Evolutionary conservation across 2,888 invertebrate species (phyloP), one percentile per base, ranked within the genome.

Genomic region (Pachymerium ferrugineum): DNA sequence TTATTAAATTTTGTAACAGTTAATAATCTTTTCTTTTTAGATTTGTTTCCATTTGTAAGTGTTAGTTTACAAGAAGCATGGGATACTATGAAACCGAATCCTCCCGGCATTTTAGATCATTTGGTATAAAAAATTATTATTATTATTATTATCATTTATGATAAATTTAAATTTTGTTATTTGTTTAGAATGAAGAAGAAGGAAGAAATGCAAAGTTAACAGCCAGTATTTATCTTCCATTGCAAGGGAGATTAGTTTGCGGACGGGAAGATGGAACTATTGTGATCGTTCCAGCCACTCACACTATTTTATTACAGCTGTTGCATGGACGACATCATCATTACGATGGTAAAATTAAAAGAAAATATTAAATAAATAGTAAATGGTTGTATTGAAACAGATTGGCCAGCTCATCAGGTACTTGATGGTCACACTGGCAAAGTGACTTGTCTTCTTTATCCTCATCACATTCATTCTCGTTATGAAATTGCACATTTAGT

Each of bases 181-280:
- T 0, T 22, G 25, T 22, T 67, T 31, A 76, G 75, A 75, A 76
- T 72, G n/a, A 33, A 14, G 72, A 73, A 16, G 78, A 78, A 28
- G 74, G 73, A 8, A 70, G 74, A 8, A 70, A 74, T 31, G 89
- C 92, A 19, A 91, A 92, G 79, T 85, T 97, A 72, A 96, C 97
- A 0, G 91, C 97, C 0, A 96, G 96, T 75, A 94, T 98, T 79
- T 99, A 96, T 83, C 86, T 98, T 72, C 91, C 97, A 0, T 90
- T 92, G 72, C 96, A 97, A 80, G 96, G 97, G 79, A 89, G 95
- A 6, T 84, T 99, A 74, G 96, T 97, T 12, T 92, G 97, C 76
- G 98, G 98, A 0, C 86, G 97, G 10, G 94, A 94, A 80, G 96
- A 99, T 81, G 99, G 99, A 1, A 90, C 92, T 73, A 97, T 99